phyloP scores from a whole-genome alignment of 1,140 invertebrate genomes.

The Atta colombica region DNA sequence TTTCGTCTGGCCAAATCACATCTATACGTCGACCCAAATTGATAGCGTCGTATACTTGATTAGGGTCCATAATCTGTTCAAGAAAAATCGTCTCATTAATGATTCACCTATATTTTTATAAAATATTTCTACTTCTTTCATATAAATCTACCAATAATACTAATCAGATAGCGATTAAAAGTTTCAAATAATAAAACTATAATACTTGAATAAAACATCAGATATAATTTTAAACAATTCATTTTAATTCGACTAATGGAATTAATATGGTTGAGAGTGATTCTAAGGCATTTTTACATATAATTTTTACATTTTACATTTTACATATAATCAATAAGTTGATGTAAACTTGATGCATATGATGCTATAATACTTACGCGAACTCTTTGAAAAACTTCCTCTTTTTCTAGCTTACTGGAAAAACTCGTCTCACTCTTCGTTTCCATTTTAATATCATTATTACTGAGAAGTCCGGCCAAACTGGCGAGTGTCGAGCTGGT shows the following conservation, averaged over 20 bases:
- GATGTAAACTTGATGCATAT: background rate
- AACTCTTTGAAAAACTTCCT: slow-evolving; percentile 88
- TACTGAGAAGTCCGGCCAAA: slow-evolving; percentile 91
- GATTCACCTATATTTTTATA: background rate
- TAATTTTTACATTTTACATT: background rate
- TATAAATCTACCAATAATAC: background rate
- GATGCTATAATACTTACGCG: slow-evolving; percentile 83
- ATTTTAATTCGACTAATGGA: background rate
- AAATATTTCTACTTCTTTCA: background rate
- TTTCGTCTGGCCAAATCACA: slow-evolving; percentile 96
- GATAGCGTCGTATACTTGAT: slow-evolving; percentile 95
- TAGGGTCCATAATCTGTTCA: slow-evolving; percentile 91
- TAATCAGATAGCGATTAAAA: background rate
- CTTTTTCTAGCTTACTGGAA: slow-evolving; percentile 85
- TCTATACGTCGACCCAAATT: slow-evolving; percentile 96
- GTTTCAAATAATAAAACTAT: slow-evolving; percentile 35
- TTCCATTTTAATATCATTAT: slow-evolving; percentile 83
- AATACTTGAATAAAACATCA: background rate
- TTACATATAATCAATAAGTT: background rate
- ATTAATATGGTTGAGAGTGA: background rate
- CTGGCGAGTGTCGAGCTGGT: slow-evolving; percentile 93
- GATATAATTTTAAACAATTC: background rate
- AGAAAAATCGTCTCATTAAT: background rate
- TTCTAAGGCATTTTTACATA: background rate
- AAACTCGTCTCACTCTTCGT: slow-evolving; percentile 85